Conservation (phyloP, 37 sponge, comb jelly and placozoan species). For the Ephydatia muelleri region DNA sequence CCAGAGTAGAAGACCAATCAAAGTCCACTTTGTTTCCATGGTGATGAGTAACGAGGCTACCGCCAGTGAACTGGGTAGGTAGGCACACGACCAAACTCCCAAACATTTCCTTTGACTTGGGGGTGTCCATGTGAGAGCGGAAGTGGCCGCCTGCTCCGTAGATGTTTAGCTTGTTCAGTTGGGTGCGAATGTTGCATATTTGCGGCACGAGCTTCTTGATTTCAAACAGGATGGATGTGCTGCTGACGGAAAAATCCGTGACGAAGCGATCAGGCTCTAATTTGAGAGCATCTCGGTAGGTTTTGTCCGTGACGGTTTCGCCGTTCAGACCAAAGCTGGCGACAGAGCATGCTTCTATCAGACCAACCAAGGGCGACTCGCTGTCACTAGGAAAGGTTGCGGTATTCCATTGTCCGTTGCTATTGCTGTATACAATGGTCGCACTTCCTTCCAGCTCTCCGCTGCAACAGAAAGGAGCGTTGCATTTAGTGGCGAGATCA, state of each 20-base stretch:
- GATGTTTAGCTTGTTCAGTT: conserved; percentile 38
- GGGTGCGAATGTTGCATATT: background rate
- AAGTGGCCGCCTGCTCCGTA: conserved; percentile 29
- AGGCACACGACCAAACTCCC: conserved; percentile 47
- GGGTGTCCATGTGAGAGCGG: conserved; percentile 27
- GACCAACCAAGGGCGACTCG: background rate
- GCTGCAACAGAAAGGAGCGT: no score
- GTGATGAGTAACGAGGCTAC: conserved; percentile 33
- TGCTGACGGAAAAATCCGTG: conserved; percentile 16
- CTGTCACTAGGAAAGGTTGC: conserved; percentile 8
- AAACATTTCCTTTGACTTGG: conserved; percentile 38
- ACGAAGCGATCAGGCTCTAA: conserved; percentile 26
- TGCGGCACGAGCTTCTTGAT: background rate
- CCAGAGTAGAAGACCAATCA: conserved; percentile 30
- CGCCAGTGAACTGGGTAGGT: conserved; percentile 31
- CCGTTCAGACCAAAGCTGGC: conserved; percentile 34
- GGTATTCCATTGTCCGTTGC: background rate
- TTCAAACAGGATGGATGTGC: conserved; percentile 8
- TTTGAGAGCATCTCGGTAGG: conserved; percentile 39
- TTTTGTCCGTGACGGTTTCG: conserved; percentile 32
- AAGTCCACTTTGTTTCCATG: conserved; percentile 2
- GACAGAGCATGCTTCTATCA: conserved; percentile 22
- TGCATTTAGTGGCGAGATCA: no score
- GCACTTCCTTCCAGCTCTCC: no score
- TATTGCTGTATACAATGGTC: no score